These are phyloP conservation scores for Liposcelis brunnea DNA, from an alignment of 2,888 invertebrate species.

Conservation along the genomic window DNA sequence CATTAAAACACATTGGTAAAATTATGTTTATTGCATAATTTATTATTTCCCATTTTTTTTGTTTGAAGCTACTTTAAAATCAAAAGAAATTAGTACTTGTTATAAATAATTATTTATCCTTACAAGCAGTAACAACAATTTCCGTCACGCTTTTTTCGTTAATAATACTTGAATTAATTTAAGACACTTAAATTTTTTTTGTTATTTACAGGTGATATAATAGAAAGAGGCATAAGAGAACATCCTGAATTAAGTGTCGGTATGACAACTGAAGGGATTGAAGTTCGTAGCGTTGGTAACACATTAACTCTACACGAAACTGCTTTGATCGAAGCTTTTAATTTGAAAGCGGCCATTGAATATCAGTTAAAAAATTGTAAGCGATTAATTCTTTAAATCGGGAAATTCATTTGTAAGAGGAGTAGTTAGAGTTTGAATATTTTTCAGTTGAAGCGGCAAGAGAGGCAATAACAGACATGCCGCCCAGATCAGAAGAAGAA, in stretches of 20 bases:
- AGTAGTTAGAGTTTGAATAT: no score
- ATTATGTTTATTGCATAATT: conserved; percentile 1
- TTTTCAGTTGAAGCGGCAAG: conserved; percentile 57
- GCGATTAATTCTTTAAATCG: conserved; percentile 11
- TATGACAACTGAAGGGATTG: conserved; percentile 85
- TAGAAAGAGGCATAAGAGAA: conserved; percentile 87
- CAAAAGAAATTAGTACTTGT: not conserved
- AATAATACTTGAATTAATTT: not conserved
- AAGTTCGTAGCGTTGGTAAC: conserved; percentile 90
- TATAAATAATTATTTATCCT: not conserved
- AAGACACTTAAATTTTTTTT: no score
- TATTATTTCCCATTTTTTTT: not conserved
- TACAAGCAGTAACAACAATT: conserved; percentile 1
- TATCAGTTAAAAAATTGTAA: conserved; percentile 76
- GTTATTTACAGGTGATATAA: conserved; percentile 52
- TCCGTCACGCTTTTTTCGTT: not conserved
- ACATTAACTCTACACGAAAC: conserved; percentile 87
- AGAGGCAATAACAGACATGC: conserved; percentile 77
- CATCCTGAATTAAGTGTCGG: conserved; percentile 96
- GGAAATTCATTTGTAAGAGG: not conserved
- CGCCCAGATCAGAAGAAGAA: conserved; percentile 90
- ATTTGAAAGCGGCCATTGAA: conserved; percentile 95
- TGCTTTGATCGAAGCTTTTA: conserved; percentile 93
- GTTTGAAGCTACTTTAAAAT: no score
- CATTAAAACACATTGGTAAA: conserved; percentile 76